A percentile compares a stretch with the other conserved stretches of the same genome.
phyloP scores from a whole-genome alignment of 2,113 vertebrate genomes.

The Grus americana region DNA sequence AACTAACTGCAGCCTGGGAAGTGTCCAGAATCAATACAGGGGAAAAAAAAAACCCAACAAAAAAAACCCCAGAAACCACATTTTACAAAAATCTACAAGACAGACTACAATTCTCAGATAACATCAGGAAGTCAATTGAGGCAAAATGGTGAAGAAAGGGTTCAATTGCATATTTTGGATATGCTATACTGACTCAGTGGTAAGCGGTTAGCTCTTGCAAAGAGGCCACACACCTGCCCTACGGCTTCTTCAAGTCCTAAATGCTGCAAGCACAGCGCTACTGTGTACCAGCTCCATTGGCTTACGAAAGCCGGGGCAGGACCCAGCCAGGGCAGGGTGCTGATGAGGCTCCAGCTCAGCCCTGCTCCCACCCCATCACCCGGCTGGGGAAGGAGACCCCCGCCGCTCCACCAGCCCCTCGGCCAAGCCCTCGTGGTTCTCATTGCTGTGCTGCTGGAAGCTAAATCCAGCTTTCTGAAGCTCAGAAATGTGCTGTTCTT shows the following conservation, averaged over 20 bases:
- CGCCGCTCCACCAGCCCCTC: fast-evolving
- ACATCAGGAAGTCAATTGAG: not conserved
- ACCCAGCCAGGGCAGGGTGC: not conserved
- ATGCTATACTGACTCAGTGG: not conserved
- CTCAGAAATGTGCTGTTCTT: not conserved
- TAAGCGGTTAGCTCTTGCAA: not conserved
- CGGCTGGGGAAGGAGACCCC: not conserved
- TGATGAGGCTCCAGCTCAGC: fast-evolving
- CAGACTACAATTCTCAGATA: not conserved
- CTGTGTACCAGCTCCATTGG: fast-evolving
- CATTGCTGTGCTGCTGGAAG: not conserved
- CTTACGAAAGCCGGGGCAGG: not conserved
- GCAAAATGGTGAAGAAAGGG: not conserved
- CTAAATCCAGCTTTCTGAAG: not conserved
- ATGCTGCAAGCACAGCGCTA: not conserved
- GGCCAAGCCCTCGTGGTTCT: fast-evolving
- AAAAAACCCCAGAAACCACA: not conserved
- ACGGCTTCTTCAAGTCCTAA: not conserved
- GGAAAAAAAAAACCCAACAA: not conserved
- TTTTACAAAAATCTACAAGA: not conserved
- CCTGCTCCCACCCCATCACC: fast-evolving
- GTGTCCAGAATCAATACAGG: not conserved
- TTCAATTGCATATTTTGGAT: not conserved
- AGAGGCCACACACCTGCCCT: not conserved
- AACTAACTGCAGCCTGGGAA: not conserved